A percentile compares a stretch with the other conserved stretches of the same genome.
phyloP scores from a whole-genome alignment of 2,797 vertebrate genomes.

The Staurois parvus region DNA sequence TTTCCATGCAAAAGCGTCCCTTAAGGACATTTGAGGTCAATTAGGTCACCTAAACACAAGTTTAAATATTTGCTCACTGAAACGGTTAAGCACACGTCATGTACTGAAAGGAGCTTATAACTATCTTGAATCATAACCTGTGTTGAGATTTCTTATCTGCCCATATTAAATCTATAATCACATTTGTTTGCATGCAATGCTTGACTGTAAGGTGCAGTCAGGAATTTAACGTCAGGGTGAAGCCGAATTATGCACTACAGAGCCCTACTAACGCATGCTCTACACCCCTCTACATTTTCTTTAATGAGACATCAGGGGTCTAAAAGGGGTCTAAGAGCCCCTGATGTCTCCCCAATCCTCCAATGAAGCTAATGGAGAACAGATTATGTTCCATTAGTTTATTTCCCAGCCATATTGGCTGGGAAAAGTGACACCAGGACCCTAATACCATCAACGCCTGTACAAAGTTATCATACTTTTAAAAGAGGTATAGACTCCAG shows the following conservation, averaged over 20 bases:
- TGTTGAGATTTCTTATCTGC: neutral
- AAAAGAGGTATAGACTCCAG: no score
- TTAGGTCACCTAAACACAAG: neutral
- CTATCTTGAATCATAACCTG: neutral
- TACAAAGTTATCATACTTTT: no score
- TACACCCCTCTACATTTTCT: no score
- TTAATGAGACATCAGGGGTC: no score
- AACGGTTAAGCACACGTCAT: neutral
- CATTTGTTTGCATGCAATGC: neutral
- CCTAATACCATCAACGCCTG: no score
- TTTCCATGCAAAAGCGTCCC: neutral
- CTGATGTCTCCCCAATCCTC: no score
- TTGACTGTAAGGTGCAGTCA: neutral
- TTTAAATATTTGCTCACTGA: slow-evolving; percentile 38
- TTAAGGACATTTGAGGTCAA: neutral
- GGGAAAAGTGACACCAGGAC: no score
- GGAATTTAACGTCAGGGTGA: neutral
- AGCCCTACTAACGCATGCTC: neutral
- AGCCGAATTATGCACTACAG: neutral
- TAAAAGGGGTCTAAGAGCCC: no score
- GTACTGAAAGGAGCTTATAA: neutral
- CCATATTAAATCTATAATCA: neutral
- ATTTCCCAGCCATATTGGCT: no score
- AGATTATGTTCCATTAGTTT: no score
- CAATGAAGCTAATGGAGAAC: no score